Conservation (phyloP, 2,888 invertebrate species). For the Pammene aurita region DNA sequence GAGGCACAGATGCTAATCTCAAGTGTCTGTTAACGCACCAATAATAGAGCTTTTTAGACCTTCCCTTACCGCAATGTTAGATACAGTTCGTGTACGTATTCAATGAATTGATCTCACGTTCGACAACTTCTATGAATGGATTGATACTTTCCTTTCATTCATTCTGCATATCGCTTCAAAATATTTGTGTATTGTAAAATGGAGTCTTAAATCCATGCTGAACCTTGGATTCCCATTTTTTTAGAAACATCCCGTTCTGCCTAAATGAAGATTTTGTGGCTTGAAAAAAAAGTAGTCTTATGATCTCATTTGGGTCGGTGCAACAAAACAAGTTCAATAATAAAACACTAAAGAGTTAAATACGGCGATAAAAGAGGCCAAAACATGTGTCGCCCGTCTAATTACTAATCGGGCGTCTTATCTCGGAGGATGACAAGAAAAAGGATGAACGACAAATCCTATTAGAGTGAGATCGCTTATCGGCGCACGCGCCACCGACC, state of each 20-base stretch:
- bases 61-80: conserved; percentile 70
- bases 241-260: not conserved
- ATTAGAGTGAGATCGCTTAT: conserved; percentile 66
- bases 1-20: conserved; percentile 82
- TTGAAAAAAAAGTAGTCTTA: conserved; percentile 26
- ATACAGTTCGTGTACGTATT: conserved; percentile 55
- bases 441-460: conserved; percentile 71
- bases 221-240: conserved; percentile 2
- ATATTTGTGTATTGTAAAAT: conserved; percentile 44
- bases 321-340: conserved; percentile 59
- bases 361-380: conserved; percentile 69
- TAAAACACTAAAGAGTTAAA: conserved; percentile 66
- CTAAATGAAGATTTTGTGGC: conserved; percentile 1
- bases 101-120: conserved; percentile 66
- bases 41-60: conserved; percentile 77
- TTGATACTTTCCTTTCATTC: conserved; percentile 69
- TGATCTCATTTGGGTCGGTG: conserved; percentile 49
- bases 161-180: conserved; percentile 40
- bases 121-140: conserved; percentile 60
- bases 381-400: conserved; percentile 80
- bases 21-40: conserved; percentile 81
- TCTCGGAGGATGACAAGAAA: conserved; percentile 70
- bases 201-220: conserved; percentile 24
- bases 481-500: conserved; percentile 64
- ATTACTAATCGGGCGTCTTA: conserved; percentile 79